Evolutionary conservation across 1,140 invertebrate species (phyloP).

Genomic region (Bombus confusus): DNA sequence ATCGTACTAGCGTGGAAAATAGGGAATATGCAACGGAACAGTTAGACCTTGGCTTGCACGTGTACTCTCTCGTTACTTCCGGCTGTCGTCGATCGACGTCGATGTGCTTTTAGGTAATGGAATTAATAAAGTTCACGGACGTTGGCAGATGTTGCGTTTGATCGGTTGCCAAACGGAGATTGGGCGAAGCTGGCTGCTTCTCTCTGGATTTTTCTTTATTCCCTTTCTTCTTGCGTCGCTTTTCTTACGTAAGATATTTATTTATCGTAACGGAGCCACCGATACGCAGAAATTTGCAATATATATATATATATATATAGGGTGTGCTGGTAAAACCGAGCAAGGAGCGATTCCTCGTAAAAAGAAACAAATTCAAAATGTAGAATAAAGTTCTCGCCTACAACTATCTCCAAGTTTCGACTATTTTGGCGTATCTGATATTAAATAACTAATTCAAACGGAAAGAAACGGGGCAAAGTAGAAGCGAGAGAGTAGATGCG

Average conservation of each 20-base stretch:
- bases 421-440: too few relatives aligned
- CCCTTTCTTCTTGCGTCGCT: background rate
- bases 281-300: too few relatives aligned
- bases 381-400: too few relatives aligned
- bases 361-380: too few relatives aligned
- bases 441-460: too few relatives aligned
- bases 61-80: constrained; percentile 11
- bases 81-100: constrained; percentile 35
- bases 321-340: too few relatives aligned
- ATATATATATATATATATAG: too few relatives aligned
- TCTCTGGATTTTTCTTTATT: background rate
- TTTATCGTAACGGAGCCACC: background rate
- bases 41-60: background rate
- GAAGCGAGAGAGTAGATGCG: too few relatives aligned
- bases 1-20: background rate
- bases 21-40: background rate
- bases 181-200: constrained; percentile 17
- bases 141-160: constrained; percentile 41
- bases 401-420: too few relatives aligned
- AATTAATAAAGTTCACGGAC: constrained; percentile 50
- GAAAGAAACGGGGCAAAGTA: too few relatives aligned
- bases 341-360: too few relatives aligned
- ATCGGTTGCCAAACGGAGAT: constrained; percentile 49
- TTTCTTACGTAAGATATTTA: background rate
- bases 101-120: constrained; percentile 46